Base-by-base conservation (phyloP, 1,140 invertebrate genomes). In the Orius laevigatus region DNA sequence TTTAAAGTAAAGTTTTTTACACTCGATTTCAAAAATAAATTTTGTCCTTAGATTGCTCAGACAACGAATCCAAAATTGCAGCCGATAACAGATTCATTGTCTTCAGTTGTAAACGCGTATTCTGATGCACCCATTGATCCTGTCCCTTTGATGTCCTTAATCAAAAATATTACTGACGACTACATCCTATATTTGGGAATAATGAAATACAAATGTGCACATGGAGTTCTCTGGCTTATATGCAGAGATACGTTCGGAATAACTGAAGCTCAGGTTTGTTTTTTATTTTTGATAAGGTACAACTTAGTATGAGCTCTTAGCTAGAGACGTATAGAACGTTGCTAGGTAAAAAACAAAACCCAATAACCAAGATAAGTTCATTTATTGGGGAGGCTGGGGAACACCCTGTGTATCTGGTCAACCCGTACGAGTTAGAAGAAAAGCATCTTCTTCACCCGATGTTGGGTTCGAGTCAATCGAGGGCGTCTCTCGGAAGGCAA, bases 191-290 rank as follows among this genome's bases (percentile, higher is more conserved):
- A 45, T n/a, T 45, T 45, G 43, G 43, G 43, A n/a, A 12, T 10
- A n/a, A 45, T 45, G 43, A 25, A 45, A 16, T 45, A 45, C 25
- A 45, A 45, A 45, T n/a, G 19, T 31, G 43, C 32, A 5, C 43
- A 45, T 32, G 43, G 43, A 32, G 43, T 45, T 2, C 25, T 31
- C 11, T 45, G 9, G 11, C 11, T 45, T 16, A 33, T 45, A 3
- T 45, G 19, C n/a, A 31, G 43, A 12, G 43, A 45, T 10, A 33
- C 18, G 8, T 18, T n/a, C 12, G n/a, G n/a, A 9, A 10, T 45
- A n/a, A 45, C 19, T 5, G 43, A 45, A 33, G 25, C 19, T 12
- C 43, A 45, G 43, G 43, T 45, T 25, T 25, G 25, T 25, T 8
- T 25, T 25, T 25, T 25, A 25, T n/a, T n/a, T n/a, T n/a, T n/a